phyloP scores from a whole-genome alignment of 2,888 invertebrate species.

The Amblyjoppa proteus region DNA sequence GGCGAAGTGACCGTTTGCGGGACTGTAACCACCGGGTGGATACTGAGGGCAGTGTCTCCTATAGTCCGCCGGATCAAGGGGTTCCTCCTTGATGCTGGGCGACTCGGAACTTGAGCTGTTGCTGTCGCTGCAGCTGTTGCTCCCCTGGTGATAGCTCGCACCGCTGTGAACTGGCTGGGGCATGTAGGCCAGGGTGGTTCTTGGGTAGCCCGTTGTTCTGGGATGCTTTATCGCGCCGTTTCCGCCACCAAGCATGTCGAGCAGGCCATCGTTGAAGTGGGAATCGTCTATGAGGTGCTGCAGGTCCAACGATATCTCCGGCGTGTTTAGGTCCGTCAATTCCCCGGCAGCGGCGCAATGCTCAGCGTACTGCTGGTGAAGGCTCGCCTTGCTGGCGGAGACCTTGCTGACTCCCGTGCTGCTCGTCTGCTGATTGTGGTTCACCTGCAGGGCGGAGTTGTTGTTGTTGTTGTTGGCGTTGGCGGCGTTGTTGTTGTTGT shows the following conservation, averaged over 20 bases:
- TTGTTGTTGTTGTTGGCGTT: conserved; percentile 83
- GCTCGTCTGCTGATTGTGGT: conserved; percentile 86
- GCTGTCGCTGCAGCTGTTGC: conserved; percentile 87
- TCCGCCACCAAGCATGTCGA: conserved; percentile 91
- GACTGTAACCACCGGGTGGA: conserved; percentile 84
- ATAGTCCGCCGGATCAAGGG: conserved; percentile 92
- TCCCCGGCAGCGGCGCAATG: conserved; percentile 89
- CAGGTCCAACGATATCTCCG: conserved; percentile 96
- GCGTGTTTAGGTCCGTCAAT: conserved; percentile 95
- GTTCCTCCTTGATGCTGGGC: conserved; percentile 95
- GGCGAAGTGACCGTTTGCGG: conserved; percentile 83
- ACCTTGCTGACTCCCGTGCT: conserved; percentile 84
- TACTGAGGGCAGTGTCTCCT: conserved; percentile 88
- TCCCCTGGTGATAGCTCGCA: conserved; percentile 87
- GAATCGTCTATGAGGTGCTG: conserved; percentile 96
- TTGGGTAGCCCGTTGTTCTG: conserved; percentile 84
- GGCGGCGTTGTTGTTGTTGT: conserved; percentile 77
- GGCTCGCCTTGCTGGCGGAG: conserved; percentile 87
- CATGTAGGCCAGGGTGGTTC: conserved; percentile 95
- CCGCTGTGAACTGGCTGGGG: conserved; percentile 96
- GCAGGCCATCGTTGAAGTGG: conserved; percentile 94
- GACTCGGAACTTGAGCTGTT: conserved; percentile 89
- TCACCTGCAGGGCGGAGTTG: conserved; percentile 85
- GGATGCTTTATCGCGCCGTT: conserved; percentile 84
- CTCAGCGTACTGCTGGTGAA: conserved; percentile 91